These are phyloP conservation scores for Orchestia grillus DNA, from an alignment of 1,140 invertebrate genomes.

Conservation along the genomic window DNA sequence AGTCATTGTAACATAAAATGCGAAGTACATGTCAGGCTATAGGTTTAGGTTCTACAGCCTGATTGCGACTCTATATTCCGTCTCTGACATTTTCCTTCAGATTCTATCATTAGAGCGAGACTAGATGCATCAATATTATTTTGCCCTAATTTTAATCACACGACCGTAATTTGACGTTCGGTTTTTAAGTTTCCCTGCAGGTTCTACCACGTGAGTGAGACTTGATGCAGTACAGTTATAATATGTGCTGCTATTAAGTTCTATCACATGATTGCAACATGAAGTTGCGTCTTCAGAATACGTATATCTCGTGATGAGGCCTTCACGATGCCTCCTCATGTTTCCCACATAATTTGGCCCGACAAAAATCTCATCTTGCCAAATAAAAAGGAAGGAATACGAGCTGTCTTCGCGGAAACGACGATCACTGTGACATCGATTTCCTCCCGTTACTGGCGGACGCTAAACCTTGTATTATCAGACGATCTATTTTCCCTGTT, in stretches of 20 bases:
- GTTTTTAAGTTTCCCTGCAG: background rate
- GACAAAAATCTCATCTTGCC: background rate
- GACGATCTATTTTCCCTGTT: background rate
- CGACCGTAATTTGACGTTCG: background rate
- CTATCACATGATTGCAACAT: background rate
- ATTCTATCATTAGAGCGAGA: background rate
- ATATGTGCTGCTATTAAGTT: too few relatives aligned
- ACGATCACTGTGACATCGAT: background rate
- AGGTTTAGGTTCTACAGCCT: too few relatives aligned
- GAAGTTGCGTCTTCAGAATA: background rate
- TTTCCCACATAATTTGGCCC: background rate
- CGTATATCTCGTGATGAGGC: background rate
- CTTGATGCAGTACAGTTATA: background rate
- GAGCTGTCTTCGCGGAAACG: background rate
- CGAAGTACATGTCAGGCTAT: too few relatives aligned
- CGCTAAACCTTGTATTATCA: background rate
- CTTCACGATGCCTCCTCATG: too few relatives aligned
- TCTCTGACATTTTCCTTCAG: too few relatives aligned
- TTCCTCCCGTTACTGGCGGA: background rate
- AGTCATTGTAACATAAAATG: too few relatives aligned
- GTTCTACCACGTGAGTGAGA: too few relatives aligned
- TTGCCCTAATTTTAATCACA: background rate
- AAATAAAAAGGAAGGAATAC: constrained; percentile 1
- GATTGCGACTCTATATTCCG: too few relatives aligned
- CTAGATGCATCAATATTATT: background rate